Conservation (phyloP, 1,140 invertebrate species). For the Drosophila azteca region DNA sequence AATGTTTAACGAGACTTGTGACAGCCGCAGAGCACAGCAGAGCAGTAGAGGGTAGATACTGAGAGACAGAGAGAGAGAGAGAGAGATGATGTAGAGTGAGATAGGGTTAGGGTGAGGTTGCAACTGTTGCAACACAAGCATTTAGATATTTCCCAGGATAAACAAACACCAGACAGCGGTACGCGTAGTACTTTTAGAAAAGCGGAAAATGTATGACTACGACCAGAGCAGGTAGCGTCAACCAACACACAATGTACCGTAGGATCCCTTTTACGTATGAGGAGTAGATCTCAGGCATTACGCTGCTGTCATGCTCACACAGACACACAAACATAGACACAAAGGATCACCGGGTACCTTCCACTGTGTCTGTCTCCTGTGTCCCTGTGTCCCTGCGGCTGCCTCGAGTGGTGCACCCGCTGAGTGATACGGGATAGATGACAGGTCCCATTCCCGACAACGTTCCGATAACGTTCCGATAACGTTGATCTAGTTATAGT, state of each 20-base stretch:
- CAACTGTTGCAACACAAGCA: conserved; percentile 29
- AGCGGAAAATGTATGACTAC: neutral
- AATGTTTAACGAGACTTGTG: conserved; percentile 65
- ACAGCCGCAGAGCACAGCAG: conserved; percentile 17
- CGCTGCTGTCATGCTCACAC: conserved; percentile 31
- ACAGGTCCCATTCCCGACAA: neutral
- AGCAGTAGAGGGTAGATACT: neutral
- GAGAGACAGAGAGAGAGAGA: neutral
- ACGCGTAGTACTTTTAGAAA: conserved; percentile 29
- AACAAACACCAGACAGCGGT: conserved; percentile 2
- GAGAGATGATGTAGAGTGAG: neutral
- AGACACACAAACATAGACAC: conserved; percentile 13
- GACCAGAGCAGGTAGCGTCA: conserved; percentile 12
- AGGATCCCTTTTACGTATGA: neutral
- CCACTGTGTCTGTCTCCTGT: neutral
- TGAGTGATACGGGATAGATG: conserved; percentile 14
- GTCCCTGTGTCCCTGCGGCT: conserved; percentile 1
- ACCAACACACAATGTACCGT: neutral
- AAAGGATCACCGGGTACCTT: conserved; percentile 1
- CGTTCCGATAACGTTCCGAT: neutral
- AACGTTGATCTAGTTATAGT: neutral
- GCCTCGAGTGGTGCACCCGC: conserved; percentile 43
- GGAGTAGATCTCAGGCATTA: conserved; percentile 13
- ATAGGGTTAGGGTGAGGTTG: neutral
- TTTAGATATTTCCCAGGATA: conserved; percentile 52